Evolutionary conservation across 2,113 vertebrate genomes (phyloP).

Genomic region (Grammomys dolichurus): DNA sequence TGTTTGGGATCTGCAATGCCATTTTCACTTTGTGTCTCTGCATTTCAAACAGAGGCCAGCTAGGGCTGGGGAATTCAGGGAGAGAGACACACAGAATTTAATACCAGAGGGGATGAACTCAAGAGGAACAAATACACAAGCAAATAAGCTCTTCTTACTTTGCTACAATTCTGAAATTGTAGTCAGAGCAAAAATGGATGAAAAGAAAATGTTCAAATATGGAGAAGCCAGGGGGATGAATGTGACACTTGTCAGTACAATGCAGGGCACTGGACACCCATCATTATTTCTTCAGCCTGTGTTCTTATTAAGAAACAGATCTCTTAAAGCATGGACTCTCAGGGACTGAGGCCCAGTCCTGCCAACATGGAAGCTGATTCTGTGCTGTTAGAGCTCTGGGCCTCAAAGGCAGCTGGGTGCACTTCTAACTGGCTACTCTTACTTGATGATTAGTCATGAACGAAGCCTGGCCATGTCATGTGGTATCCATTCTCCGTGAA

Average conservation of each 20-base stretch:
- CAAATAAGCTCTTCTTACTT: not conserved
- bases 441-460: not conserved
- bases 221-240: not conserved
- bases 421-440: not conserved
- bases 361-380: not conserved
- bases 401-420: not conserved
- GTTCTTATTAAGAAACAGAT: not conserved
- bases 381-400: not conserved
- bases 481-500: not conserved
- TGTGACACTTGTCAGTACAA: not conserved
- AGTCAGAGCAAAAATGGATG: not conserved
- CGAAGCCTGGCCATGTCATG: not conserved
- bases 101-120: slow-evolving; percentile 8
- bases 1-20: not conserved
- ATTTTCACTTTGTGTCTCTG: slow-evolving; percentile 18
- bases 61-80: not conserved
- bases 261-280: too few species aligned
- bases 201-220: not conserved
- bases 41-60: slow-evolving; percentile 38
- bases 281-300: not conserved
- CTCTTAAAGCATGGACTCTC: not conserved
- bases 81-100: slow-evolving; percentile 30
- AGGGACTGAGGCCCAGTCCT: not conserved
- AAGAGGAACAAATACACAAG: slow-evolving; percentile 17
- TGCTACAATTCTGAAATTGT: not conserved